These are phyloP conservation scores for Oncorhynchus kisutch DNA, from an alignment of 2,113 vertebrate genomes.

Conservation along the genomic window DNA sequence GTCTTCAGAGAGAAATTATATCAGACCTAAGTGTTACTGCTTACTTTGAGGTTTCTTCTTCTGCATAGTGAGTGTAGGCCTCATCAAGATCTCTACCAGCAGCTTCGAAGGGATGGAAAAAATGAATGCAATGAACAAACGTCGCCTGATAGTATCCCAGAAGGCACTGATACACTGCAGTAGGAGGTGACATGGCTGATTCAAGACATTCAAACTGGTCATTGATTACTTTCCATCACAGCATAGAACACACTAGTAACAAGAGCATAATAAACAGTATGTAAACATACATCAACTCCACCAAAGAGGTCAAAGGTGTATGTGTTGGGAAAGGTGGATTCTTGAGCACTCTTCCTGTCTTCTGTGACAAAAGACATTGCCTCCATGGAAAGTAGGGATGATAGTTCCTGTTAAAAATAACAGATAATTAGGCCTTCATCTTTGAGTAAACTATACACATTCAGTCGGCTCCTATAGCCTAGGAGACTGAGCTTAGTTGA, in stretches of 20 bases:
- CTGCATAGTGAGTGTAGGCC: slow-evolving; percentile 92
- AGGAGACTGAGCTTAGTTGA: neutral
- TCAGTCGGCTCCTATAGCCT: neutral
- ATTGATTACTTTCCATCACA: too few relatives aligned
- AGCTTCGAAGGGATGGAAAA: slow-evolving; percentile 71
- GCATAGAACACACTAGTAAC: too few relatives aligned
- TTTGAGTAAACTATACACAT: neutral
- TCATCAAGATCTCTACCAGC: slow-evolving; percentile 97
- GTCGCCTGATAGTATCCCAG: neutral
- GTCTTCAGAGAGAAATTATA: neutral
- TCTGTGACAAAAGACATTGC: slow-evolving; percentile 97
- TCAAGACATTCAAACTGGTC: too few relatives aligned
- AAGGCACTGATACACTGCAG: too few relatives aligned
- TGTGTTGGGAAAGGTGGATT: slow-evolving; percentile 93
- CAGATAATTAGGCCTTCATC: neutral
- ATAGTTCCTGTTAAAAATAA: slow-evolving; percentile 80
- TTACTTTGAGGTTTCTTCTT: slow-evolving; percentile 94
- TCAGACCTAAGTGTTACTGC: slow-evolving; percentile 40
- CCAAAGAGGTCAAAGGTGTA: slow-evolving; percentile 98
- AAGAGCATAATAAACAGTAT: neutral
- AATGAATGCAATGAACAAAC: neutral
- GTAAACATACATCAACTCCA: slow-evolving; percentile 91
- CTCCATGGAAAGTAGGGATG: slow-evolving; percentile 95
- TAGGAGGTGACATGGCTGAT: too few relatives aligned
- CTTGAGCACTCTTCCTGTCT: slow-evolving; percentile 89